Percentiles rank a stretch among this genome's conserved stretches.
Conservation (phyloP, 2,888 invertebrate species). For the Sphaerophoria taeniata region DNA sequence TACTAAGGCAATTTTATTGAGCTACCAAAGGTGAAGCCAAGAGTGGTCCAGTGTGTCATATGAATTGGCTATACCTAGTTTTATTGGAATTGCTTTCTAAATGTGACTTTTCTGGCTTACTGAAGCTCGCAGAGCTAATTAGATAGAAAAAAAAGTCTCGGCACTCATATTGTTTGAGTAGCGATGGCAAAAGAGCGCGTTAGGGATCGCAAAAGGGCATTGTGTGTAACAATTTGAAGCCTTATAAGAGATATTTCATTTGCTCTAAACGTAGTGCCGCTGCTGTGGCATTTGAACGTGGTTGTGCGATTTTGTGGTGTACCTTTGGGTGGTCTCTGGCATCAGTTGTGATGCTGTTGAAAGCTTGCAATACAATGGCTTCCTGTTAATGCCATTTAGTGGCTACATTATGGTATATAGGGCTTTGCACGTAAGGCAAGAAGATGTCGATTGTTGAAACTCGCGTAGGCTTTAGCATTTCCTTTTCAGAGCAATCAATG, state of each 20-base stretch:
- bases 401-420: background rate
- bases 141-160: slow-evolving; percentile 55
- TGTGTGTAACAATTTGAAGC: slow-evolving; percentile 52
- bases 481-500: slow-evolving; percentile 47
- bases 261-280: slow-evolving; percentile 53
- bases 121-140: slow-evolving; percentile 61
- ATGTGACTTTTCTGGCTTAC: slow-evolving; percentile 49
- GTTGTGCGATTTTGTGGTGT: background rate
- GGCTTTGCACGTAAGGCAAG: slow-evolving; percentile 9
- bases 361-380: slow-evolving; percentile 27
- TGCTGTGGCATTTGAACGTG: slow-evolving; percentile 24
- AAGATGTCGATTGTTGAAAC: slow-evolving; percentile 42
- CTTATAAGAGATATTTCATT: slow-evolving; percentile 14
- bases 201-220: slow-evolving; percentile 49
- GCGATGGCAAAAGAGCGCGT: slow-evolving; percentile 1
- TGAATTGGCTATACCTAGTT: too few relatives aligned
- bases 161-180: slow-evolving; percentile 33
- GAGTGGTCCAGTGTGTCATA: slow-evolving; percentile 46
- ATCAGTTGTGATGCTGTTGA: slow-evolving; percentile 41
- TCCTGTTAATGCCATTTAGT: slow-evolving; percentile 52
- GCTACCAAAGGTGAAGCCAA: slow-evolving; percentile 41
- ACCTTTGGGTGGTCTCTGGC: too few relatives aligned
- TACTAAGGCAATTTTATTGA: slow-evolving; percentile 60
- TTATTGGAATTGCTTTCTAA: too few relatives aligned
- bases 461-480: slow-evolving; percentile 67